phyloP scores from a whole-genome alignment of 37 sponge, comb jelly and placozoan genomes.

The Beroe forskalii region DNA sequence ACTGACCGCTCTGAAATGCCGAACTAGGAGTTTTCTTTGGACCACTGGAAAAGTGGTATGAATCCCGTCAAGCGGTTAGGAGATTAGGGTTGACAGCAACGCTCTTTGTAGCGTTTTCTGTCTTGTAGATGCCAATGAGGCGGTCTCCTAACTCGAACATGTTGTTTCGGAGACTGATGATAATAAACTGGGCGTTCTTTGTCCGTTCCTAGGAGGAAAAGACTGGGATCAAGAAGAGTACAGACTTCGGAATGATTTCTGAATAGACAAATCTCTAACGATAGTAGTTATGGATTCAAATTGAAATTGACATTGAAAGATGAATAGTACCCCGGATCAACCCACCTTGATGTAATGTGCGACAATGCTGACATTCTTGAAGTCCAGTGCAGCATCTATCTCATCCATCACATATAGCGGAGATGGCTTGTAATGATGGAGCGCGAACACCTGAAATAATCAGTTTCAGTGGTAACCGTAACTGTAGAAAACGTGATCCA shows the following conservation, averaged over 20 bases:
- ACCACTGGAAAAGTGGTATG: too few relatives aligned
- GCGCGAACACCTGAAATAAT: slow-evolving; percentile 88
- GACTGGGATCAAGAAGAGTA: too few relatives aligned
- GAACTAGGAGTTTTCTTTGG: too few relatives aligned
- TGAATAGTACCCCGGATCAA: too few relatives aligned
- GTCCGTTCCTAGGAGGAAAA: slow-evolving; percentile 94
- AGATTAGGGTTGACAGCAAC: slow-evolving; percentile 70
- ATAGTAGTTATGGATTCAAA: too few relatives aligned
- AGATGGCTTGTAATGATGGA: slow-evolving; percentile 98
- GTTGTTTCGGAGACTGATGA: slow-evolving; percentile 94
- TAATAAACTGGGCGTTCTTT: slow-evolving; percentile 99
- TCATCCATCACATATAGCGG: slow-evolving; percentile 99
- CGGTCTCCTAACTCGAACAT: slow-evolving; percentile 98
- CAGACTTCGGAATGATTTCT: too few relatives aligned
- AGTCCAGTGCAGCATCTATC: slow-evolving; percentile 99
- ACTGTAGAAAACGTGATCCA: too few relatives aligned
- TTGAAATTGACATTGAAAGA: too few relatives aligned
- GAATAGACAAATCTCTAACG: too few relatives aligned
- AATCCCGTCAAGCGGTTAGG: slow-evolving; percentile 31
- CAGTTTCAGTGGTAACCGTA: too few relatives aligned
- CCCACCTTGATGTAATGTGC: slow-evolving; percentile 97
- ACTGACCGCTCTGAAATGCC: too few relatives aligned
- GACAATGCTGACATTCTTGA: slow-evolving; percentile 96
- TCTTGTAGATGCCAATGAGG: slow-evolving; percentile 96
- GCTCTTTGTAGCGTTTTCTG: slow-evolving; percentile 81